These are phyloP conservation scores for Paragorgia papillata DNA, from an alignment of 92 coral and sea anemone genomes.

Conservation along the genomic window DNA sequence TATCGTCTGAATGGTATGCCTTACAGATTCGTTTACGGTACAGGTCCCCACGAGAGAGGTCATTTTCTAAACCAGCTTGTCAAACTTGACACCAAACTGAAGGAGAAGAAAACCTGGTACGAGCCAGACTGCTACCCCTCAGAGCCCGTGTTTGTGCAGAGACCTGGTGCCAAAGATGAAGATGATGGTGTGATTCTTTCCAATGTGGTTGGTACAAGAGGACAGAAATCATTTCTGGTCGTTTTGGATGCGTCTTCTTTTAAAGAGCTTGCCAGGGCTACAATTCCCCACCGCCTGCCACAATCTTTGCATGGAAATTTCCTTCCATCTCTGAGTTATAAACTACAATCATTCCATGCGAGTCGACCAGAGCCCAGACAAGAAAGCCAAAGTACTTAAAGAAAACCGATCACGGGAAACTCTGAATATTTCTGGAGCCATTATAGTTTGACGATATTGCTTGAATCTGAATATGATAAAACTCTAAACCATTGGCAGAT, in stretches of 20 bases:
- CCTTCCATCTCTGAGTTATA: conserved; percentile 39
- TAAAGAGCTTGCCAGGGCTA: conserved; percentile 85
- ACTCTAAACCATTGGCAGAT: too few species aligned
- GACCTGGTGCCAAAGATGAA: conserved; percentile 83
- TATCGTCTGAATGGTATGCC: conserved; percentile 58
- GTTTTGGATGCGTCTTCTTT: conserved; percentile 85
- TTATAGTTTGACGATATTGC: too few species aligned
- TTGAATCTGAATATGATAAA: too few species aligned
- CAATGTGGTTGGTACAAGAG: conserved; percentile 89
- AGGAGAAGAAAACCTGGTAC: conserved; percentile 54
- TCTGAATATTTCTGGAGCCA: too few species aligned
- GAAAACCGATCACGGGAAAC: too few species aligned
- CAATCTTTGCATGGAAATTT: conserved; percentile 95
- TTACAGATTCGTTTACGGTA: conserved; percentile 73
- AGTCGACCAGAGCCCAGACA: too few species aligned
- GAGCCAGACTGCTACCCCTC: conserved; percentile 82
- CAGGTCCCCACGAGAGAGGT: conserved; percentile 76
- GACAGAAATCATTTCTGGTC: conserved; percentile 71
- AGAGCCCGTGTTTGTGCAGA: conserved; percentile 90
- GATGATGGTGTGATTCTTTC: conserved; percentile 91
- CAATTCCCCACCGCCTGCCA: conserved; percentile 73
- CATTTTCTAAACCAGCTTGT: conserved; percentile 89
- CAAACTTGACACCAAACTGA: conserved; percentile 42
- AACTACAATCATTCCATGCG: conserved; percentile 24
- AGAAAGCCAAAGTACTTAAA: too few species aligned